phyloP scores from a whole-genome alignment of 2,888 invertebrate genomes.

The Parelbella ahira region DNA sequence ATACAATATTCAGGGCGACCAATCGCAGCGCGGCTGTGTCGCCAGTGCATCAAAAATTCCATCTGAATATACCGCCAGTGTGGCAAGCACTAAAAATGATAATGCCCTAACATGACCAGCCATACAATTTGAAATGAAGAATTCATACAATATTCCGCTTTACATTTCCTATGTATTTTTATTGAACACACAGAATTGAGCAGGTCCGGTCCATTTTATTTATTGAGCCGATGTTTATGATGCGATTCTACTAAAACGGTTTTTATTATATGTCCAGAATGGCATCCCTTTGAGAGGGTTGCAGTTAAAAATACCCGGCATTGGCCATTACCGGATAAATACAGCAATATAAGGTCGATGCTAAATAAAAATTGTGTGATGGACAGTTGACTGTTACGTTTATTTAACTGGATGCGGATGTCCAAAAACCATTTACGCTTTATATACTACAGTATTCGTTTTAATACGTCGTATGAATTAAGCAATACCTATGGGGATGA shows the following conservation, averaged over 20 bases:
- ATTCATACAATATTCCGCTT: conserved; percentile 72
- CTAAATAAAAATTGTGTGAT: conserved; percentile 12
- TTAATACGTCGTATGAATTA: no score
- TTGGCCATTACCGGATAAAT: conserved; percentile 23
- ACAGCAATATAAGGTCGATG: conserved; percentile 5
- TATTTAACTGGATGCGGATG: conserved; percentile 17
- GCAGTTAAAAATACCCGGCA: conserved; percentile 21
- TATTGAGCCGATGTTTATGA: conserved; percentile 53
- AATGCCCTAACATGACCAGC: conserved; percentile 75
- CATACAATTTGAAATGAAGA: conserved; percentile 79
- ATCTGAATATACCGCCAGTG: conserved; percentile 79
- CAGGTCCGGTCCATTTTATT: conserved; percentile 65
- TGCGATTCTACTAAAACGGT: conserved; percentile 39
- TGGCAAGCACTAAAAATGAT: conserved; percentile 81
- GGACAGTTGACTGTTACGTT: conserved; percentile 20
- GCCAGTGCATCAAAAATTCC: conserved; percentile 82
- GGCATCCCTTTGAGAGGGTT: conserved; percentile 26
- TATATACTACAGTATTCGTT: conserved; percentile 7
- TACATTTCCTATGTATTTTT: conserved; percentile 73
- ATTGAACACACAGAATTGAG: conserved; percentile 66
- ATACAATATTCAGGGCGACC: conserved; percentile 78
- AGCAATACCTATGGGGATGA: no score
- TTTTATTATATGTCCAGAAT: conserved; percentile 37
- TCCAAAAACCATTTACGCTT: conserved; percentile 8
- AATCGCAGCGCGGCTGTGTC: conserved; percentile 76